phyloP scores from a whole-genome alignment of 2,888 invertebrate genomes.

The Exephanes ischioxanthus region DNA sequence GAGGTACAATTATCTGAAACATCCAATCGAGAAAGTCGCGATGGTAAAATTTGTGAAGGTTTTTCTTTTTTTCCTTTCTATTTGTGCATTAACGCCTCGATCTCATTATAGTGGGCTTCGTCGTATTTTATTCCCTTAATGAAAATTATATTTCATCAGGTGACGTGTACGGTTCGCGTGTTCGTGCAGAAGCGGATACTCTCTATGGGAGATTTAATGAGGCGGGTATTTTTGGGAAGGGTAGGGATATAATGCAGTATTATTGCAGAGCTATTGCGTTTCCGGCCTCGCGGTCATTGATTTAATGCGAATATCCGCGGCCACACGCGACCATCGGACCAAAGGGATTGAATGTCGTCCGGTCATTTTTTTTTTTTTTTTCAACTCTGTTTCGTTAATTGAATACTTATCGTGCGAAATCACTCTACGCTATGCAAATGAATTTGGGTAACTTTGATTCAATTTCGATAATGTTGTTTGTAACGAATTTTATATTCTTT shows the following conservation, averaged over 20 bases:
- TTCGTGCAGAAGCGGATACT: not conserved
- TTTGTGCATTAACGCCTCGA: not conserved
- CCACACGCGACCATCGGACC: constrained; percentile 31
- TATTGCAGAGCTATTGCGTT: constrained; percentile 11
- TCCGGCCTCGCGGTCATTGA: constrained; percentile 26
- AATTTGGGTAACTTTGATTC: not conserved
- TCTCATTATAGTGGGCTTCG: not conserved
- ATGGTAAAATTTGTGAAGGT: not conserved
- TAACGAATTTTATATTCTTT: not conserved
- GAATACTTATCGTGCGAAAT: constrained; percentile 13
- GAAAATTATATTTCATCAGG: not conserved
- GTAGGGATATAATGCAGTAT: not conserved
- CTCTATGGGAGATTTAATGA: not conserved
- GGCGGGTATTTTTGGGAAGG: not conserved
- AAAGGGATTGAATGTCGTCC: constrained; percentile 39
- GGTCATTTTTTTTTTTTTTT: constrained; percentile 45
- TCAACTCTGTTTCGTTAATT: not conserved
- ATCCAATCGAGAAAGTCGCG: not conserved
- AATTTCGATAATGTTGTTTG: not conserved
- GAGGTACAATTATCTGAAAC: not conserved
- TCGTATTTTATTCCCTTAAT: constrained; percentile 1
- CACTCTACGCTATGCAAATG: not conserved
- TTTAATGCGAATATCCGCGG: constrained; percentile 26
- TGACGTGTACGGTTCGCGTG: not conserved
- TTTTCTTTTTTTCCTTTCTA: too few relatives aligned